Evolutionary conservation across 2,797 vertebrate genomes (phyloP).

Genomic region (Sylvia borin): DNA sequence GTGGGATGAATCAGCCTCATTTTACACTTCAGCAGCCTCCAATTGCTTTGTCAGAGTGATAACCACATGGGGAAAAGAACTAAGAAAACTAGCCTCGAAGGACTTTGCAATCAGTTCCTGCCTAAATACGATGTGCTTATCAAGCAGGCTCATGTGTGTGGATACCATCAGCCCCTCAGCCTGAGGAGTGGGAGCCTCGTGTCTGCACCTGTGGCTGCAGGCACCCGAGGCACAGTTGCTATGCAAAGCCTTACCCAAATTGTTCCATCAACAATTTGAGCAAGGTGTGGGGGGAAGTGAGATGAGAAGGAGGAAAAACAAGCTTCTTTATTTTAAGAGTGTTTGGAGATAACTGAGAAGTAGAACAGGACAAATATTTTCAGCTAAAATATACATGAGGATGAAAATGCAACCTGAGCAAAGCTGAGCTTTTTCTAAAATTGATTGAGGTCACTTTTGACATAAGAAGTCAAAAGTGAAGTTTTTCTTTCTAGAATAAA

Average conservation of each 20-base stretch:
- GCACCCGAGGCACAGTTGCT: neutral
- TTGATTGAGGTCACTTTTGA: neutral
- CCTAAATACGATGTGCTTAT: neutral
- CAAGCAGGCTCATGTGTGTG: accelerated
- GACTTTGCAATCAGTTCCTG: neutral
- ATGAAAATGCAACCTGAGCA: neutral
- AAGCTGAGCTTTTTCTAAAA: neutral
- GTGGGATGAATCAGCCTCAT: neutral
- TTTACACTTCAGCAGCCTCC: constrained; percentile 33
- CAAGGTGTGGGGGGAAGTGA: neutral
- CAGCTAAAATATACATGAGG: neutral
- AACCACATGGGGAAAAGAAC: neutral
- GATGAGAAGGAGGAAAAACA: neutral
- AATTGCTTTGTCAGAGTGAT: neutral
- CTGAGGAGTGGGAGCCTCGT: neutral
- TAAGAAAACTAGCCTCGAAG: neutral
- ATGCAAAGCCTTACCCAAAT: neutral
- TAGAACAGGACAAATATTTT: neutral
- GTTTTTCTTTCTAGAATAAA: neutral
- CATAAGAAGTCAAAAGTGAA: neutral
- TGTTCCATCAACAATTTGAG: neutral
- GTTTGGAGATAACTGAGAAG: neutral
- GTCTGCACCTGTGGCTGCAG: neutral
- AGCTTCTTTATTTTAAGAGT: neutral
- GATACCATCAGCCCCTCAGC: neutral